Evolutionary conservation across 2,113 vertebrate genomes (phyloP).

Genomic region (Pseudopipra pipra): DNA sequence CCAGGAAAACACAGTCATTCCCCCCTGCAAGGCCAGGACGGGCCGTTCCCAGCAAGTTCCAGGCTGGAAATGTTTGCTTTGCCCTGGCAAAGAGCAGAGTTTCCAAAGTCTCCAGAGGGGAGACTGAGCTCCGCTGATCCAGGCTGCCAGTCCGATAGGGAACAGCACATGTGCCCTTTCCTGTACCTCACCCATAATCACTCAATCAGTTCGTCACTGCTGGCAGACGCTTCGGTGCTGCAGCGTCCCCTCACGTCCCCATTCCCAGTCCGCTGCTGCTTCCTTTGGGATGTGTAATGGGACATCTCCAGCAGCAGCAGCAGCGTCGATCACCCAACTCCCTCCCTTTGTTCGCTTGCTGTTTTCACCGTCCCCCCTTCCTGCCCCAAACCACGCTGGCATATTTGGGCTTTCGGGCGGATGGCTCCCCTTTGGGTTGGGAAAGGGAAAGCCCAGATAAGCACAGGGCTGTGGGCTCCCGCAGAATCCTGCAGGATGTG

Average conservation of each 20-base stretch:
- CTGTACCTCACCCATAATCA: rapidly evolving
- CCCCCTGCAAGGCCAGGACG: rapidly evolving
- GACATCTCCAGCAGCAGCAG: too few relatives aligned
- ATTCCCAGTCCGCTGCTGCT: rapidly evolving
- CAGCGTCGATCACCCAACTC: not conserved
- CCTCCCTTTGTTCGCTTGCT: not conserved
- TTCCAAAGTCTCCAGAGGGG: not conserved
- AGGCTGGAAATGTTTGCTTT: not conserved
- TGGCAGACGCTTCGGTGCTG: not conserved
- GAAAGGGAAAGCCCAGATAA: not conserved
- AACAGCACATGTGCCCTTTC: rapidly evolving
- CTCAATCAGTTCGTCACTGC: rapidly evolving
- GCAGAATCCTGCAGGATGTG: not conserved
- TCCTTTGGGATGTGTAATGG: rapidly evolving
- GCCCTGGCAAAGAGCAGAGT: not conserved
- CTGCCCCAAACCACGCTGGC: rapidly evolving
- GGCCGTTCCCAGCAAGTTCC: not conserved
- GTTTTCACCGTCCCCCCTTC: not conserved
- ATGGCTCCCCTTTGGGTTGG: rapidly evolving
- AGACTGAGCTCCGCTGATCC: not conserved
- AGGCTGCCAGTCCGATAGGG: rapidly evolving
- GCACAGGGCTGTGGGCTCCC: not conserved
- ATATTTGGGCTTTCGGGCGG: rapidly evolving
- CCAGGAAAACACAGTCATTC: too few relatives aligned
- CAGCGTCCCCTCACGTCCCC: rapidly evolving